Base-by-base conservation (phyloP, 2,888 invertebrate genomes). In the Andrena marginata region DNA sequence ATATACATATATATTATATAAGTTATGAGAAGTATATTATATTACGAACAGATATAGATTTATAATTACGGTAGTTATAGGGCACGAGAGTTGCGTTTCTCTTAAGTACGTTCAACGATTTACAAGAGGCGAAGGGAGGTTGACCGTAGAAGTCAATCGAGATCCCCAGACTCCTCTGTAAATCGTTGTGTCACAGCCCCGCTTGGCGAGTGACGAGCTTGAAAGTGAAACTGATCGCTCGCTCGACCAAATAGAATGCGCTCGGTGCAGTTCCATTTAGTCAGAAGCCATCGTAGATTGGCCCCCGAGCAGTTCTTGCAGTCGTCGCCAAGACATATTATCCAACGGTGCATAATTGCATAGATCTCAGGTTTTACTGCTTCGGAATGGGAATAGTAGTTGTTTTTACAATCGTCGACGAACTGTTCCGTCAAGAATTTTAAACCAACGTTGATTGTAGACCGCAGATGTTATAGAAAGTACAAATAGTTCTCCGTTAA, bases 21-120 rank as follows among this genome's bases (percentile, higher is more conserved):
- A 83, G 73, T 76, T 77, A 80, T 77, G 59, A 71, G 77, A 68
- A 62, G 54, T 82, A 82, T 84, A 80, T 82, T 85, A 81, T 85
- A 72, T 85, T 85, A 81, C 64, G 56, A 74, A 49, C 56, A 62
- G 59, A 82, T 80, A 68, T 74, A 75, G 72, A 79, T 77, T 76
- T 75, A 82, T 82, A 75, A 85, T 76, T 64, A 67, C 64, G 59
- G 75, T 78, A 74, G 65, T 71, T 80, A 62, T 76, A 68, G 59
- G 35, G 59, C 42, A 74, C 13, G n/a, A 72, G 54, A 74, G 54
- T 74, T 60, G 59, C 69, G 65, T 62, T 73, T 71, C 23, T 76
- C 23, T 51, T 20, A 49, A 62, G 20, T 67, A 54, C 54, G 63
- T 33, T 23, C 23, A 23, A 23, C 33, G 42, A 31, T 68, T 77